Percentiles rank a stretch among this genome's conserved stretches.
phyloP scores from a whole-genome alignment of 2,113 vertebrate genomes.

The Mus spicilegus region DNA sequence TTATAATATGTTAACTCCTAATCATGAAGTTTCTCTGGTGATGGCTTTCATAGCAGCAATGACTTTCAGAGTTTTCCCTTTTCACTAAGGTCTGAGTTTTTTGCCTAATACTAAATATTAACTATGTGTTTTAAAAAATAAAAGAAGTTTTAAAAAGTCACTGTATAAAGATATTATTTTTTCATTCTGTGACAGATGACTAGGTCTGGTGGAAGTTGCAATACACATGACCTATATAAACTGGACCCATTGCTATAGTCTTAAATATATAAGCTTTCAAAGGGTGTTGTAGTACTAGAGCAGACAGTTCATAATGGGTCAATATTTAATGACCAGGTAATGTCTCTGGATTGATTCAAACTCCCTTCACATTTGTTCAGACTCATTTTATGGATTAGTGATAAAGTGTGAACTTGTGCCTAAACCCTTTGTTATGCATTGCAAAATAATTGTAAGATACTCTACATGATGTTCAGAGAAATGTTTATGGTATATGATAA shows the following conservation, averaged over 20 bases:
- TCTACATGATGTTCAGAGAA: neutral
- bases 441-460: neutral
- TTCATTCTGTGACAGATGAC: neutral
- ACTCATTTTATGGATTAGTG: neutral
- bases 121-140: neutral
- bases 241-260: neutral
- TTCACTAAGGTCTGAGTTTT: neutral
- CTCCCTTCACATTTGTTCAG: neutral
- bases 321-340: neutral
- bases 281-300: neutral
- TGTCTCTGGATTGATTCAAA: conserved; percentile 24
- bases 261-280: neutral
- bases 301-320: neutral
- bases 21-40: neutral
- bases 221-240: neutral
- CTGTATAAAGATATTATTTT: neutral
- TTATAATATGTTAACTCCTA: neutral
- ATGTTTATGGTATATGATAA: neutral
- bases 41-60: neutral
- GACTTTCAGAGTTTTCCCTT: neutral
- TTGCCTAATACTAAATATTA: neutral
- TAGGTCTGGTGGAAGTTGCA: neutral
- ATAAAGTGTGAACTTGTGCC: neutral
- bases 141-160: neutral
- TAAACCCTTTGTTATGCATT: neutral